phyloP scores from a whole-genome alignment of 2,888 invertebrate species.

The Eurytoma adleriae region DNA sequence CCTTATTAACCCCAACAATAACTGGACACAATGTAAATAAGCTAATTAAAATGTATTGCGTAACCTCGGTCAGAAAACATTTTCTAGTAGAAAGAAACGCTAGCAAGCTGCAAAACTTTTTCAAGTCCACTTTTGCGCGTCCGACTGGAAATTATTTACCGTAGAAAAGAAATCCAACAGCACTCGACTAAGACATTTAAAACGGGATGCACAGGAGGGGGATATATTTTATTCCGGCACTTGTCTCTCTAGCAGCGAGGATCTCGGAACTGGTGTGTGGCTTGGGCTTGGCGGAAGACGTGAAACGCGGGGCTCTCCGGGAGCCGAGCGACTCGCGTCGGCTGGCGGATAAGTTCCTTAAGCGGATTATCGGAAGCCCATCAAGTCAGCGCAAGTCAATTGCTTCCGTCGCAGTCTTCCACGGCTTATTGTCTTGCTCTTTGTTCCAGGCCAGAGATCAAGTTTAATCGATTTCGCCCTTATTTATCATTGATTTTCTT shows the following conservation, averaged over 20 bases:
- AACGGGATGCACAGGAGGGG: background rate
- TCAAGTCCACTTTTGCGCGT: too few species aligned
- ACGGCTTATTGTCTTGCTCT: conserved; percentile 16
- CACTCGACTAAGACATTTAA: background rate
- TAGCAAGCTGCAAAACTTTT: too few species aligned
- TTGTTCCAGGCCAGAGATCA: background rate
- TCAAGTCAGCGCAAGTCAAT: conserved; percentile 31
- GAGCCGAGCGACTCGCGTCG: background rate
- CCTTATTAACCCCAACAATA: too few species aligned
- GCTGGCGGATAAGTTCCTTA: conserved; percentile 33
- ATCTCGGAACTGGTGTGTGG: too few species aligned
- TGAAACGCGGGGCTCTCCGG: background rate
- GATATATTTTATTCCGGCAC: background rate
- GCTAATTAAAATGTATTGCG: too few species aligned
- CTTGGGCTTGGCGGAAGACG: background rate
- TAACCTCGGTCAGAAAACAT: too few species aligned
- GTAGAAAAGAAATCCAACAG: too few species aligned
- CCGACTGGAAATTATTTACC: too few species aligned
- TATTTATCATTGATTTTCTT: background rate
- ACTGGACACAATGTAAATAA: too few species aligned
- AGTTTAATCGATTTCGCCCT: conserved; percentile 11
- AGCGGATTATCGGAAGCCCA: conserved; percentile 47
- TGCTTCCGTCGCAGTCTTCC: conserved; percentile 6
- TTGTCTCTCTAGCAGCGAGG: background rate
- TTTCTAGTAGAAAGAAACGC: too few species aligned